Base-by-base conservation (phyloP, 2,888 invertebrate genomes). In the Trachelus stipa region DNA sequence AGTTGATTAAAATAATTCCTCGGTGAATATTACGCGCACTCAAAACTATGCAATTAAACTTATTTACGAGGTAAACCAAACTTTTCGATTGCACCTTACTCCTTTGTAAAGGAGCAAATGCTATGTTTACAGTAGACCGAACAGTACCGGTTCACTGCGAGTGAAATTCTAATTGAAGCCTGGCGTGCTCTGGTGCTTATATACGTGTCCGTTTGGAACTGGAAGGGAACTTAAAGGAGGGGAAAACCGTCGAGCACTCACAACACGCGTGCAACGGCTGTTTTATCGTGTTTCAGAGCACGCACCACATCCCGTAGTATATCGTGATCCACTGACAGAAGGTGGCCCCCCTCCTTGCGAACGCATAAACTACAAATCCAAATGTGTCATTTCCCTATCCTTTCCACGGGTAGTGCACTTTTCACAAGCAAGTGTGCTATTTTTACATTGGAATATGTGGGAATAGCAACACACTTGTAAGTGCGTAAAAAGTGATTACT, bases 251-350 rank as follows among this genome's bases (percentile, higher is more conserved):
- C 74, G 83, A 82, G 78, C 89, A 89, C 86, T 89, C 89, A 81
- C 81, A 80, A 80, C 83, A 85, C 88, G 86, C 90, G 88, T 90
- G 90, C 87, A 84, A 83, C 80, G 73, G 77, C 83, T 83, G 83
- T 86, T 85, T 86, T 84, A 81, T 79, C 81, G 75, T 80, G 79
- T 79, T 82, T 77, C 77, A 81, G 73, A 79, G 76, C 80, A 37
- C 80, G 73, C 76, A 79, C 76, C 33, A 73, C 79, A 76, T 73
- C 74, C 74, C 75, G 69, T 73, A 73, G 75, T 68, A 74, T 73
- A 73, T 34, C 75, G 78, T 82, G 79, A 82, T 79, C 79, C 79
- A 78, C 76, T 78, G 30, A 75, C 35, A 68, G 69, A 76, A 73
- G 75, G 40, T 40, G 40, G 40, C 35, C 3, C 9, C 9, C 56